These are phyloP conservation scores for Psilopogon haemacephalus DNA, from an alignment of 2,113 vertebrate genomes.

Conservation along the genomic window DNA sequence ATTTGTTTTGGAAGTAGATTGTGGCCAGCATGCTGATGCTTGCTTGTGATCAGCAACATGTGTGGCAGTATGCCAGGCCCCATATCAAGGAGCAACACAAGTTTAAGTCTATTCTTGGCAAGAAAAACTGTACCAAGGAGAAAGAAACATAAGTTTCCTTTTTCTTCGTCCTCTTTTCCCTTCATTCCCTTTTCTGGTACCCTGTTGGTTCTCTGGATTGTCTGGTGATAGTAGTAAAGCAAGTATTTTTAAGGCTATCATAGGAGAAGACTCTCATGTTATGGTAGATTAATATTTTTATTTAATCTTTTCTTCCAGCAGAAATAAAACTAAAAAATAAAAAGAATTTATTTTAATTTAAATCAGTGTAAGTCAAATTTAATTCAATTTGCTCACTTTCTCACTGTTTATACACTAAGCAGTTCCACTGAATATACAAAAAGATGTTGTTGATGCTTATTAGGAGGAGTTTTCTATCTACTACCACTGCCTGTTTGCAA, in stretches of 20 bases:
- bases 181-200: not conserved
- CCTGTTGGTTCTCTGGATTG: not conserved
- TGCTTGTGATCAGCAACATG: not conserved
- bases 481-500: not conserved
- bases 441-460: not conserved
- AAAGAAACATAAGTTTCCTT: not conserved
- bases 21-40: not conserved
- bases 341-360: not conserved
- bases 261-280: not conserved
- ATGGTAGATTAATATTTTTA: not conserved
- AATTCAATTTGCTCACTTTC: not conserved
- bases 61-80: not conserved
- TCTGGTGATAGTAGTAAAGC: not conserved
- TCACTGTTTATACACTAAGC: not conserved
- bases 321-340: not conserved
- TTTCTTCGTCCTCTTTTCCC: not conserved
- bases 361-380: not conserved
- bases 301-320: not conserved
- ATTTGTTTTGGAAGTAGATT: conserved; percentile 21
- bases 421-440: not conserved
- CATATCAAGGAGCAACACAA: not conserved
- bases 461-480: not conserved
- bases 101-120: not conserved
- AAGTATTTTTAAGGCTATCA: not conserved
- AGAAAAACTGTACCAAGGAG: not conserved